Base-by-base conservation (phyloP, 2,113 vertebrate species). In the Carassius carassius region DNA sequence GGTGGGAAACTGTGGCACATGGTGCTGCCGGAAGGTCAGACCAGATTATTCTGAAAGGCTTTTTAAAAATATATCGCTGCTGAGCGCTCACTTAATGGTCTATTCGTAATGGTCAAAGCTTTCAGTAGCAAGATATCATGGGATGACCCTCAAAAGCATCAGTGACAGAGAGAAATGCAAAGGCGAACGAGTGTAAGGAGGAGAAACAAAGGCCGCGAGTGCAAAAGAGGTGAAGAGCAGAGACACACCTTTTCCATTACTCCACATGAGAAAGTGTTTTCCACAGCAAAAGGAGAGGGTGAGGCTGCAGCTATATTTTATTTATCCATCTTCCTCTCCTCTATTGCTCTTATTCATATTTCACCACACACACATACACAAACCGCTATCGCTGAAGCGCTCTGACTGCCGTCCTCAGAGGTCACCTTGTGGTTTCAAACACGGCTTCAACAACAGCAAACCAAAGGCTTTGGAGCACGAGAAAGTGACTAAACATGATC, bases 301-400 rank as follows among this genome's bases (percentile, higher is more conserved):
- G 32, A 62, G 60, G 32, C 14, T 37, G 67, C 47, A 32, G 58
- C 65, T 73, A 89, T 89, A 25, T 79, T 87, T 87, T 85, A 89
- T 78, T 89, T 29, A 83, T 82, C 62, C 70, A 49, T 62, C 76
- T 16, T 72, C 25, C 49, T 72, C 62, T 49, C 14, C 63, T 81
- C 58, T 25, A 35, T 67, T 4, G 13, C n/a, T 49, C 60, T 69
- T 32, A 51, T 29, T 69, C 79, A 81, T 81, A 32, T n/a, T 9
- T 51, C 41, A 67, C 60, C 78, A 81, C 62, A 69, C 62, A 51
- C 23, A 69, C 62, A 65, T 62, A 81, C 62, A 67, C 44, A 67
- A 16, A 67, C 62, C 32, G 44, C 60, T 29, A 32, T n/a, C 11
- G 41, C 78, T 41, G 2, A 47, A 81, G 16, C 60, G 23, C 62